Evolutionary conservation across 2,888 invertebrate species (phyloP), one percentile per base, ranked within the genome.

Genomic region (Drosophila nr. perissopoda): DNA sequence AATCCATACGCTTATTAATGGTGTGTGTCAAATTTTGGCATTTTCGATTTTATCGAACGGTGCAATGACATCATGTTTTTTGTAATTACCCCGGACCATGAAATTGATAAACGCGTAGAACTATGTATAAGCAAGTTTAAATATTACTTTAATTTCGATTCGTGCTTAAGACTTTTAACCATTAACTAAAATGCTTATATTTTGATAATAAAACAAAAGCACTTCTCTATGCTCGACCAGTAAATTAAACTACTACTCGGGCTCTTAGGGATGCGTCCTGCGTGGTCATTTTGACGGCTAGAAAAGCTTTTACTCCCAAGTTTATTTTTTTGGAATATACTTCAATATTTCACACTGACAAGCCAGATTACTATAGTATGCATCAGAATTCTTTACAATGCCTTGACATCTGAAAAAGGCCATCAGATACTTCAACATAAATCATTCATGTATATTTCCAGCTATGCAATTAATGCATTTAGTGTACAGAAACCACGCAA

Each of bases 1-100:
- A 82, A 76, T 85, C 79, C 76, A 82, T 63, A 73, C 82, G 87
- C 87, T 87, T 82, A 80, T 76, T 88, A 82, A 76, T 82, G 72
- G 73, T 71, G 56, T 56, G 60, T 69, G 65, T 66, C 81, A 77
- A 86, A 73, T 70, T 83, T 82, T 73, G 87, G 61, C 69, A 87
- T 78, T 80, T 85, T 83, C 68, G 71, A 65, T 83, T 76, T 80
- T 70, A 75, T 58, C 69, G 60, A 29, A 18, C 56, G 49, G 57
- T 74, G 74, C 81, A 69, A 86, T 85, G 84, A 85, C 88, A 85
- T 85, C 86, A 85, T 75, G 31, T 42, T 52, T 42, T 34, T 63
- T 38, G 66, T 63, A 70, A 76, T 59, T 54, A 59, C 36, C 27
- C 40, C 31, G 27, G 0, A 16, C n/a, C 40, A 21, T 45, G 36